Base-by-base conservation (phyloP, 1,140 invertebrate genomes). In the Drosophila tropicalis region DNA sequence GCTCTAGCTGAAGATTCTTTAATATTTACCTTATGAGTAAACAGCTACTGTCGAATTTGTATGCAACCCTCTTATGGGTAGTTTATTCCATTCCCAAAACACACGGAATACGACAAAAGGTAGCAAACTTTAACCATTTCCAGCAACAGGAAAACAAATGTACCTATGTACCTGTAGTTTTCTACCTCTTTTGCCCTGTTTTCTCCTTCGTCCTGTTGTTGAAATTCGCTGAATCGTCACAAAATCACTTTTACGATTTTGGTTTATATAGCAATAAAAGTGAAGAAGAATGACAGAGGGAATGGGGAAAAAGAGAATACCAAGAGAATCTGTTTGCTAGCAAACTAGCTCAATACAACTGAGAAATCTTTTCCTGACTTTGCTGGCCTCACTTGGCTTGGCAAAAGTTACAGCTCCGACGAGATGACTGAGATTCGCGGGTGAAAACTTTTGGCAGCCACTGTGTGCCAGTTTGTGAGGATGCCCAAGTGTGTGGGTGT, bases 211-310 rank as follows among this genome's bases (percentile, higher is more conserved):
- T 51, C 44, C 44, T 51, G 44, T 51, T 51, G 25, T 44, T 25
- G 66, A 65, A 70, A 87, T 19, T 87, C 84, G 82, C 82, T 86
- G 82, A 86, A 86, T 86, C 82, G 82, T 86, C 82, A 78, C 83
- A 87, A 86, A 85, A 86, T 87, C 82, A 87, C 82, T 86, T 86
- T 86, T 87, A 86, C 82, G 82, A 86, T 86, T 83, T 87, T 87
- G 82, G 83, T 82, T 87, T 86, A 86, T 87, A 83, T 73, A 61
- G 55, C 83, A 63, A 47, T 62, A 47, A 32, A 62, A 62, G 72
- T 54, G 63, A 76, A 70, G 68, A 70, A 75, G 72, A 25, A 17
- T 29, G 44, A 29, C 2, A 17, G 19, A 22, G 44, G 17, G 44
- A 36, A 36, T 13, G 12, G 2, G 34, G 10, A 13, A 39, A 13